These are phyloP conservation scores for Sinocyclocheilus grahami DNA, from an alignment of 2,113 vertebrate species.

Conservation along the genomic window DNA sequence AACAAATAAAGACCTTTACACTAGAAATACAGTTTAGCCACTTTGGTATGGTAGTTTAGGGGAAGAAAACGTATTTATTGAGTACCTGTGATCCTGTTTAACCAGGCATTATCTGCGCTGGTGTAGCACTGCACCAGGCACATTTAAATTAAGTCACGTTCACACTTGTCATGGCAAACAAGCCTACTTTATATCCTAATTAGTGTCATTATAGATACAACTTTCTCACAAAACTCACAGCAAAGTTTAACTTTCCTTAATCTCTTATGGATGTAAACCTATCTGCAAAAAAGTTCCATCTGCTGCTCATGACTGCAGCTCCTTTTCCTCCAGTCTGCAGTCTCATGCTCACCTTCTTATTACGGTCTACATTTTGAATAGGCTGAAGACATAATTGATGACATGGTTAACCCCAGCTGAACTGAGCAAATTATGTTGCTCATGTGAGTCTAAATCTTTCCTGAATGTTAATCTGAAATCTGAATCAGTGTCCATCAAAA, in stretches of 20 bases:
- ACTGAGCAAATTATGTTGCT: slow-evolving; percentile 72
- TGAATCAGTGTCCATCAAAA: not conserved
- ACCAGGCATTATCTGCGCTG: not conserved
- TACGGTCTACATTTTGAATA: not conserved
- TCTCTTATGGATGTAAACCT: not conserved
- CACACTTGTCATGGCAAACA: not conserved
- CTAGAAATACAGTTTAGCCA: not conserved
- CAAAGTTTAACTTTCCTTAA: not conserved
- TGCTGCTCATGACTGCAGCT: not conserved
- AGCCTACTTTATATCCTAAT: not conserved
- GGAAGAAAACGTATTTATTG: not conserved
- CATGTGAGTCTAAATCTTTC: slow-evolving; percentile 66
- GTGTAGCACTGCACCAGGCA: not conserved
- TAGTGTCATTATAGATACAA: not conserved
- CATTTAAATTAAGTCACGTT: not conserved
- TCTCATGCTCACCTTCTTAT: slow-evolving; percentile 19
- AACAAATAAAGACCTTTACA: not conserved
- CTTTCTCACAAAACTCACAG: not conserved
- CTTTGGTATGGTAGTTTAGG: not conserved
- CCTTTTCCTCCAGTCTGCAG: not conserved
- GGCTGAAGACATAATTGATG: slow-evolving; percentile 61
- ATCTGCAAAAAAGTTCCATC: not conserved
- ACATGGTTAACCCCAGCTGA: slow-evolving; percentile 72
- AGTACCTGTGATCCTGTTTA: not conserved
- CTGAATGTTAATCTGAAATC: slow-evolving; percentile 60